Conservation (phyloP, 2,888 invertebrate species). For the Trissolcus brochymenae region DNA sequence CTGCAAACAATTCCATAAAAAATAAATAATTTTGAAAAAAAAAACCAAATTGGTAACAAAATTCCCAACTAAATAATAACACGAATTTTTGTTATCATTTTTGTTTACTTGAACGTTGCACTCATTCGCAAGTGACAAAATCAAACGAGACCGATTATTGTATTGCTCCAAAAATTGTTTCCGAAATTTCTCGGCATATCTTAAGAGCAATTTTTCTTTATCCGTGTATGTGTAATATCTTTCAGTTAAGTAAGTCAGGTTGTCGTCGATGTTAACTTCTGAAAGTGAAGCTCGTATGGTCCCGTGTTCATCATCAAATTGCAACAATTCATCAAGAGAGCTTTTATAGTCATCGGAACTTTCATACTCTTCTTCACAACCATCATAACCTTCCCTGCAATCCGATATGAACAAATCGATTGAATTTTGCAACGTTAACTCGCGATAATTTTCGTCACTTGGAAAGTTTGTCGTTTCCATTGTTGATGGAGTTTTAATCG, state of each 20-base stretch:
- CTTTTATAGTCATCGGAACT: too few relatives aligned
- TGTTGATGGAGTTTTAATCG: too few relatives aligned
- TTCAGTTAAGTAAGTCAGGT: constrained; percentile 78
- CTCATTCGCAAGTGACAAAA: constrained; percentile 86
- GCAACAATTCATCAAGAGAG: constrained; percentile 53
- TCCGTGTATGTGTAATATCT: constrained; percentile 82
- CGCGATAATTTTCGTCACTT: too few relatives aligned
- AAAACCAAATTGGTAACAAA: background rate
- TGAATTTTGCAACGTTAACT: too few relatives aligned
- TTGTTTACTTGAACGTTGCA: constrained; percentile 83
- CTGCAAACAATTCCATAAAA: constrained; percentile 75
- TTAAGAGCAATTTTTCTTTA: constrained; percentile 84
- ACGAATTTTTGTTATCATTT: background rate
- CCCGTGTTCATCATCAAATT: constrained; percentile 80
- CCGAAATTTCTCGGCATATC: constrained; percentile 88
- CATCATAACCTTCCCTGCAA: too few relatives aligned
- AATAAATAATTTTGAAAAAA: background rate
- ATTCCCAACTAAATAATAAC: background rate
- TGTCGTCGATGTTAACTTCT: constrained; percentile 62
- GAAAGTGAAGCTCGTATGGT: constrained; percentile 83
- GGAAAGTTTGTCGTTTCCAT: too few relatives aligned
- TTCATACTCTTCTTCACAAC: too few relatives aligned
- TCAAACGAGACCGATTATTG: constrained; percentile 81
- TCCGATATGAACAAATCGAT: too few relatives aligned
- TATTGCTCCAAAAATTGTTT: constrained; percentile 81